Evolutionary conservation across 2,797 vertebrate genomes (phyloP).

Genomic region (Pelobates cultripes): DNA sequence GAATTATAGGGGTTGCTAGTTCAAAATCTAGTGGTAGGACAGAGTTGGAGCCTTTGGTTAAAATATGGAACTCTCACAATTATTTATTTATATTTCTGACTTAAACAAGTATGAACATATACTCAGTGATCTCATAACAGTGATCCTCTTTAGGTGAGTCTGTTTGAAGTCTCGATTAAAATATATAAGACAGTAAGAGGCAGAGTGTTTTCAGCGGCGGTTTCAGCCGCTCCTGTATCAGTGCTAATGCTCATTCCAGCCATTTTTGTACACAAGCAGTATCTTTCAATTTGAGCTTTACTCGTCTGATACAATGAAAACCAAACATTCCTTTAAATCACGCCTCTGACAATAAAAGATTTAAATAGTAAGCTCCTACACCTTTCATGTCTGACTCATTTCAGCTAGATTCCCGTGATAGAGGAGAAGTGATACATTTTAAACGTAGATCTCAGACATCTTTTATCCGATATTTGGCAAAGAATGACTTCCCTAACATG

Average conservation of each 20-base stretch:
- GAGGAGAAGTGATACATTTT: neutral
- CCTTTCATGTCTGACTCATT: conserved; percentile 16
- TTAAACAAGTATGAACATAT: neutral
- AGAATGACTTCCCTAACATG: neutral
- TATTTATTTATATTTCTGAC: neutral
- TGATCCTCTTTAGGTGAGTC: neutral
- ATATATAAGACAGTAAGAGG: neutral
- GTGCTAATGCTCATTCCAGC: neutral
- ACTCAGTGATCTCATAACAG: neutral
- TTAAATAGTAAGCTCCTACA: conserved; percentile 18
- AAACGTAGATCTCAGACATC: neutral
- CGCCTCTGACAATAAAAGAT: conserved; percentile 13
- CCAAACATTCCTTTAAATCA: conserved; percentile 2
- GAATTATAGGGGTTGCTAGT: too few species aligned
- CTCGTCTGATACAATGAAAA: neutral
- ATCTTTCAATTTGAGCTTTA: conserved; percentile 3
- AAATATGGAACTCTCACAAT: too few species aligned
- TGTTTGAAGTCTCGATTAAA: neutral
- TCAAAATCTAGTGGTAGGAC: too few species aligned
- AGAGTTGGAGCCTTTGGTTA: too few species aligned
- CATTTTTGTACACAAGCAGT: neutral
- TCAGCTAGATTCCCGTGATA: conserved; percentile 14
- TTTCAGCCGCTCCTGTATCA: neutral
- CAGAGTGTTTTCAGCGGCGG: neutral
- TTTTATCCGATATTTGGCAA: neutral